Percentiles rank a stretch among this genome's conserved stretches.
Conservation (phyloP, 2,888 invertebrate species). For the Merodon equestris region DNA sequence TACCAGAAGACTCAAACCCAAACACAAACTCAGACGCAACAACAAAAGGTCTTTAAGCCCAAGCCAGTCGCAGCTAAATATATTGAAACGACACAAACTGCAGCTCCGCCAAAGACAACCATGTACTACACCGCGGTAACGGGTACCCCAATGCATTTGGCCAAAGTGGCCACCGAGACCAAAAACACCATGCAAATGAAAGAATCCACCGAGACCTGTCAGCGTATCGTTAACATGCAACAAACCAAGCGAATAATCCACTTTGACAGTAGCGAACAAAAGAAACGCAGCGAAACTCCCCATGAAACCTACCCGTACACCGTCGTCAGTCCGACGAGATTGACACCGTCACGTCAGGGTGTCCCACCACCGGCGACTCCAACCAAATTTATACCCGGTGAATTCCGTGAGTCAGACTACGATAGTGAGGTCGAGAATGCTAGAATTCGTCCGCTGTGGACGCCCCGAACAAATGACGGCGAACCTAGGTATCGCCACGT, state of each 20-base stretch:
- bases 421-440: constrained; percentile 84
- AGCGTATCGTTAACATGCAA: constrained; percentile 84
- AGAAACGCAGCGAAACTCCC: constrained; percentile 70
- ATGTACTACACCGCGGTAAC: constrained; percentile 81
- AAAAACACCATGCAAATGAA: constrained; percentile 86
- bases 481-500: constrained; percentile 83
- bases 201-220: constrained; percentile 84
- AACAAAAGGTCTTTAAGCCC: constrained; percentile 79
- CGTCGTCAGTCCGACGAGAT: constrained; percentile 77
- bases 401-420: constrained; percentile 85
- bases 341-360: constrained; percentile 76
- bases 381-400: constrained; percentile 83
- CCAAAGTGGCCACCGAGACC: constrained; percentile 83
- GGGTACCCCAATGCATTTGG: constrained; percentile 81
- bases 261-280: constrained; percentile 81
- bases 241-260: constrained; percentile 85
- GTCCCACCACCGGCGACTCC: constrained; percentile 81
- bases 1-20: constrained; percentile 74
- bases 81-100: constrained; percentile 77
- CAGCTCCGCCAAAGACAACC: constrained; percentile 80
- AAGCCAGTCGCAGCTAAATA: constrained; percentile 80
- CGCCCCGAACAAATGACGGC: constrained; percentile 82
- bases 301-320: constrained; percentile 80
- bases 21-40: constrained; percentile 73
- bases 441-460: constrained; percentile 83